Evolutionary conservation across 1,140 invertebrate species (phyloP).

Genomic region (Mactra quadrangularis): DNA sequence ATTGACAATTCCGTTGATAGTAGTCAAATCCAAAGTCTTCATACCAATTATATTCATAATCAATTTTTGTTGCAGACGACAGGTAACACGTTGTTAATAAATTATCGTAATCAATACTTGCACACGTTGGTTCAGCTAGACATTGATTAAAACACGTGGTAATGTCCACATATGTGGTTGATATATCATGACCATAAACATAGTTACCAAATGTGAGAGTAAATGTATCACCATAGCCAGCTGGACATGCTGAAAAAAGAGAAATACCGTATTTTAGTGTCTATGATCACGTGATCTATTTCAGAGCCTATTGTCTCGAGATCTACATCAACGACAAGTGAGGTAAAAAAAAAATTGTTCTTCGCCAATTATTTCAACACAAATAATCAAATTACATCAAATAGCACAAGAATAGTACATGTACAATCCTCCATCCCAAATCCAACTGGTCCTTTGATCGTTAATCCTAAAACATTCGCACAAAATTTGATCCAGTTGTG

Average conservation of each 20-base stretch:
- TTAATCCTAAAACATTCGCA: too few species aligned
- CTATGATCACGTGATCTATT: neutral
- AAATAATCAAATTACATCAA: neutral
- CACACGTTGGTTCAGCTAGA: neutral
- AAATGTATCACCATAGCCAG: constrained; percentile 9
- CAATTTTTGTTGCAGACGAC: neutral
- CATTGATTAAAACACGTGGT: neutral
- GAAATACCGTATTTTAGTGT: neutral
- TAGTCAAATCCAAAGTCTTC: neutral
- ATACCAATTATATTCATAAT: neutral
- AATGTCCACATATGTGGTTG: neutral
- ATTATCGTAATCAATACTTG: constrained; percentile 18
- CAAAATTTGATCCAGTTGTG: too few species aligned
- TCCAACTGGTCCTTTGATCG: too few species aligned
- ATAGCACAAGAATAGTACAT: neutral
- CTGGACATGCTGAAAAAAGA: constrained; percentile 7
- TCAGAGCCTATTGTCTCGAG: neutral
- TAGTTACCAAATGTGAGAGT: neutral
- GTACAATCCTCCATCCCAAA: too few species aligned
- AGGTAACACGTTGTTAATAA: neutral
- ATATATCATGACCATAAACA: neutral
- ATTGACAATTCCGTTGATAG: constrained; percentile 33
- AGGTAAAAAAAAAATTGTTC: neutral
- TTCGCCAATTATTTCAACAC: neutral
- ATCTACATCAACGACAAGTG: neutral